Base-by-base conservation (phyloP, 2,797 vertebrate species). In the Scolopax rusticola region DNA sequence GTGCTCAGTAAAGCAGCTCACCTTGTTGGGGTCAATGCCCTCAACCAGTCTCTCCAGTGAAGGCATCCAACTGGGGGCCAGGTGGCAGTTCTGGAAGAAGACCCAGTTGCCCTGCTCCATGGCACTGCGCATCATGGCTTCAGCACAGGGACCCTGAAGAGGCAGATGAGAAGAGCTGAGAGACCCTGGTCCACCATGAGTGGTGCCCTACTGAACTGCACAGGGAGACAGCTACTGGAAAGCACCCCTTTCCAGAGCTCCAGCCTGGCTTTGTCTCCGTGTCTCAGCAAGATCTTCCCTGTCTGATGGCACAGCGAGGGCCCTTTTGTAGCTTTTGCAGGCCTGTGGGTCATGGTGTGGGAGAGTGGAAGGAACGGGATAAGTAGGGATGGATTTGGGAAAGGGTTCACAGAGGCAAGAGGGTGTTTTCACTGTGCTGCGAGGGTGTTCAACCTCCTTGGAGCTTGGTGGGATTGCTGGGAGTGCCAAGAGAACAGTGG, bases 81-180 rank as follows among this genome's bases (percentile, higher is more conserved):
- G 97, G 97, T 99, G 99, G 96, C 99, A 99, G 97, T 99, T 99
- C 98, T 99, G 99, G 94, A 99, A 99, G 98, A 99, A 99, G 79
- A 99, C 98, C 99, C 99, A 99, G n/a, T 99, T 98, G 82, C 99
- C 99, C 82, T 95, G 98, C 68, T 99, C 98, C 98, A 99, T 99
- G 67, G 99, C 98, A 80, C 78, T 97, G 20, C 87, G 97, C 98
- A 99, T 98, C 99, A 99, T 97, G 75, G 96, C 97, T 97, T 99
- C 99, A 45, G 99, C 99, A 75, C 97, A 97, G 45, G 99, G 99
- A 12, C 99, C 99, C 99, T 99, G 92, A 16, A 51, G 63, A 51
- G 71, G 25, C 19, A 57, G 27, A 67, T 4, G 1, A 56, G 56
- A 69, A 75, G 18, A 41, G 64, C 54, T 95, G 60, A 53, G 73